Percentiles rank a stretch among this genome's conserved stretches.
These are phyloP conservation scores for Neoaliturus tenellus DNA, from an alignment of 2,888 invertebrate genomes.

Conservation along the genomic window DNA sequence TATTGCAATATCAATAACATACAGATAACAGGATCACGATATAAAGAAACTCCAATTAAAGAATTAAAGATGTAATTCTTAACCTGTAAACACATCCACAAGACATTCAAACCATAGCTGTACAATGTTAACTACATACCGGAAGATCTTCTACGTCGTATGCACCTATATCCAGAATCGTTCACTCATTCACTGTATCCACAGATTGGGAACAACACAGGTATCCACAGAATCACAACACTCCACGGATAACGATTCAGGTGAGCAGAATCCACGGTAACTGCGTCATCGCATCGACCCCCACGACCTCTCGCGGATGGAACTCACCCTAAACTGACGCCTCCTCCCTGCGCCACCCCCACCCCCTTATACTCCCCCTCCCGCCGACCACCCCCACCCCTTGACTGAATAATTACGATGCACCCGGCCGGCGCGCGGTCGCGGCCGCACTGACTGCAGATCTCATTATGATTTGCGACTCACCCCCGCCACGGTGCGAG, in stretches of 20 bases:
- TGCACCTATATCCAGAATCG: not conserved
- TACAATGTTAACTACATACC: too few species aligned
- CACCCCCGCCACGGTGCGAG: not conserved
- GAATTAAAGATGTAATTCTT: too few species aligned
- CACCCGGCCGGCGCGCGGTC: not conserved
- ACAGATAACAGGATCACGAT: too few species aligned
- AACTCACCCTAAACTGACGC: slow-evolving; percentile 7
- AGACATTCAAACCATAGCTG: too few species aligned
- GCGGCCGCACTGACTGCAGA: slow-evolving; percentile 10
- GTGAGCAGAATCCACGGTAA: not conserved
- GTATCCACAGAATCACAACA: not conserved
- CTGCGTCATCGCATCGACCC: not conserved
- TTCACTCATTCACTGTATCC: not conserved
- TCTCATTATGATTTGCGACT: slow-evolving; percentile 17
- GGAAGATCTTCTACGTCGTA: not conserved
- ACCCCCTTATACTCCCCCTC: not conserved
- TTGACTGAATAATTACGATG: slow-evolving; percentile 24
- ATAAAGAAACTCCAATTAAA: too few species aligned
- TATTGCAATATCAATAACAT: too few species aligned
- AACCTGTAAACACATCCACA: too few species aligned
- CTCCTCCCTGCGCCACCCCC: not conserved
- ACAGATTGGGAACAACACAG: not conserved
- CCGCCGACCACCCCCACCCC: not conserved
- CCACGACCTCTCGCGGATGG: not conserved
- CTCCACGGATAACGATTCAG: not conserved